Evolutionary conservation across 2,888 invertebrate species (phyloP).

Genomic region (Brachyptera risi): DNA sequence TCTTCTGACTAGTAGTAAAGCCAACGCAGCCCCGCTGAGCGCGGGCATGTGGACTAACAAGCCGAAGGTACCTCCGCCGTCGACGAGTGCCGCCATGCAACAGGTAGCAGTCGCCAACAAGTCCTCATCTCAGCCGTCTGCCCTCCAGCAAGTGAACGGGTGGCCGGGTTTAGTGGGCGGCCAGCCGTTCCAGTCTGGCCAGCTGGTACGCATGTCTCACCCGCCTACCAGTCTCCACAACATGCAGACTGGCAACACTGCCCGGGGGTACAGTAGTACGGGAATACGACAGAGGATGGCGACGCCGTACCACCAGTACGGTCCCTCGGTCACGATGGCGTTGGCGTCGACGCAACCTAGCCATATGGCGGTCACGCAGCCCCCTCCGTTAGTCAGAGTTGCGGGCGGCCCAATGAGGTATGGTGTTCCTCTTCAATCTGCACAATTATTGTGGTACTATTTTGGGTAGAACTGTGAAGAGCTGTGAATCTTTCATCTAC

Average conservation of each 20-base stretch:
- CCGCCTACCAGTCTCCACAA: slow-evolving; percentile 18
- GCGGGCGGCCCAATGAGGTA: slow-evolving; percentile 45
- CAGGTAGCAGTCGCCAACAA: slow-evolving; percentile 64
- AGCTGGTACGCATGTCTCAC: slow-evolving; percentile 41
- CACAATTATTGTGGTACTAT: too few species aligned
- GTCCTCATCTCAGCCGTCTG: slow-evolving; percentile 56
- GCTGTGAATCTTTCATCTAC: too few species aligned
- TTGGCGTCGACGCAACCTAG: slow-evolving; percentile 38
- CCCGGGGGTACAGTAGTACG: background rate
- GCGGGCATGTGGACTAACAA: slow-evolving; percentile 36
- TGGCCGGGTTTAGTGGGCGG: slow-evolving; percentile 48
- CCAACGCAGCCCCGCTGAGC: slow-evolving; percentile 29
- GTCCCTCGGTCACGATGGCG: slow-evolving; percentile 27
- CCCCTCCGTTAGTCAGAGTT: slow-evolving; percentile 52
- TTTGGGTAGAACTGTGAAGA: too few species aligned
- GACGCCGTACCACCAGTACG: background rate
- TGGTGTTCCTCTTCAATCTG: too few species aligned
- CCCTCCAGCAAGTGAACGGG: slow-evolving; percentile 45
- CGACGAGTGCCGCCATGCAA: slow-evolving; percentile 33
- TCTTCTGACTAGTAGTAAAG: slow-evolving; percentile 53
- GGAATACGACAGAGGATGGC: background rate
- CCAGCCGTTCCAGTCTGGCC: slow-evolving; percentile 43
- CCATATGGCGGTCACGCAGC: slow-evolving; percentile 44
- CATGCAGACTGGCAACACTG: background rate
- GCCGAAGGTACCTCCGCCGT: slow-evolving; percentile 31